Evolutionary conservation across 2,113 vertebrate species (phyloP).

Genomic region (Trogon surrucura): DNA sequence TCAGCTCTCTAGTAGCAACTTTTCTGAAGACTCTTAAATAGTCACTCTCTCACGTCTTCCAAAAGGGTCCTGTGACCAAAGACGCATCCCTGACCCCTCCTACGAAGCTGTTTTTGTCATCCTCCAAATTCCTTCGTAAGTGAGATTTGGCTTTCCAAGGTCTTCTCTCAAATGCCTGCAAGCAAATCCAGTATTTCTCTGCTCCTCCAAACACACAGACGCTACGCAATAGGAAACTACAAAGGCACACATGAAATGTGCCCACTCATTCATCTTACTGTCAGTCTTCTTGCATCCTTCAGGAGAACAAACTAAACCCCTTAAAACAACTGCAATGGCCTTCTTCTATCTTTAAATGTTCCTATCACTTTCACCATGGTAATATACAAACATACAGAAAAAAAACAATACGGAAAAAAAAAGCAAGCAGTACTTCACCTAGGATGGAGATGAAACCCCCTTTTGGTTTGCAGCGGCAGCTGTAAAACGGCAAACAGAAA

Average conservation of each 20-base stretch:
- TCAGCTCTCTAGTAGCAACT: not conserved
- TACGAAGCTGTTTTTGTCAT: not conserved
- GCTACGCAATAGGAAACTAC: not conserved
- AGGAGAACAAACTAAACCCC: not conserved
- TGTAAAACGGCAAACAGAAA: conserved; percentile 10
- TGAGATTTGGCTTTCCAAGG: not conserved
- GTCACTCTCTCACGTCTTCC: not conserved
- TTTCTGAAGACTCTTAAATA: not conserved
- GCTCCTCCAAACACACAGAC: not conserved
- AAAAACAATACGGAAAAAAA: not conserved
- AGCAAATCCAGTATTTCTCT: not conserved
- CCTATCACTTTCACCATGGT: not conserved
- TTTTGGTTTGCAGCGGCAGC: not conserved
- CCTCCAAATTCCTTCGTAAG: not conserved
- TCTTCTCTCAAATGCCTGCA: not conserved
- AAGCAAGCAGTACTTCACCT: not conserved
- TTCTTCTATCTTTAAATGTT: not conserved
- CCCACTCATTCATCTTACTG: not conserved
- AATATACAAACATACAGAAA: not conserved
- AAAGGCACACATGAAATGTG: not conserved
- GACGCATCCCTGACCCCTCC: not conserved
- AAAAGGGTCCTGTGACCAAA: not conserved
- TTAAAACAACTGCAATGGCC: not conserved
- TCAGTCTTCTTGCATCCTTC: not conserved
- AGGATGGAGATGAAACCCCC: not conserved